Evolutionary conservation across 2,888 invertebrate genomes (phyloP), one percentile per base, ranked within the genome.

Genomic region (Morpho achilles): DNA sequence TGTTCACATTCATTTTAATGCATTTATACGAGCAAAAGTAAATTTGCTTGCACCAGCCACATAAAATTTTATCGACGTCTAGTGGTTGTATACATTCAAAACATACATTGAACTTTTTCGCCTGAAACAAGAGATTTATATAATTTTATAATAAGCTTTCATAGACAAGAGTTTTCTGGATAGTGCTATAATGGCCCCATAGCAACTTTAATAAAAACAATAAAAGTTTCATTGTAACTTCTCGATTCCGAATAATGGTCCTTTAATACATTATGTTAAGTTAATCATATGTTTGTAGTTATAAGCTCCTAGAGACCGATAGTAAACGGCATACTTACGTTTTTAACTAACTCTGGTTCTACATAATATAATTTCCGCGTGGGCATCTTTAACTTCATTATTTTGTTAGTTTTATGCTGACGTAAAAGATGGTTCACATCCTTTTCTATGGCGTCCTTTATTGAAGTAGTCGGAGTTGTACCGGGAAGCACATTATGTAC

Each of bases 71-170:
- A 2, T 61, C 62, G 41, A 76, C 71, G 8, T 61, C 58, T 10
- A 84, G 65, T 4, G 85, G 86, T 40, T 82, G 53, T 0, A 72
- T 71, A 63, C 89, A 89, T 71, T 89, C 89, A 63, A 86, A 88
- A 66, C 89, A 89, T 3, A 89, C 72, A 40, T 82, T 72, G 66
- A 79, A 88, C 62, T 83, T 86, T 9, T 69, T 68, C 3, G 66
- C 67, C 88, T 88, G 69, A 53, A 75, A 77, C 59, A 7, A 46
- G 7, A 39, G 32, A 23, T n/a, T n/a, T 50, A n/a, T 32, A 41
- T 45, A 10, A 22, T 2, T 43, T 23, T 56, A 32, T 32, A 5
- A 5, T 32, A 32, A 16, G 32, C 32, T 32, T 32, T 32, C 32
- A 3, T 32, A 32, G 5, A 32, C 32, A 32, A 32, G 32, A 32